Conservation (phyloP, 2,113 vertebrate genomes). For the Ivindomyrus marchei region DNA sequence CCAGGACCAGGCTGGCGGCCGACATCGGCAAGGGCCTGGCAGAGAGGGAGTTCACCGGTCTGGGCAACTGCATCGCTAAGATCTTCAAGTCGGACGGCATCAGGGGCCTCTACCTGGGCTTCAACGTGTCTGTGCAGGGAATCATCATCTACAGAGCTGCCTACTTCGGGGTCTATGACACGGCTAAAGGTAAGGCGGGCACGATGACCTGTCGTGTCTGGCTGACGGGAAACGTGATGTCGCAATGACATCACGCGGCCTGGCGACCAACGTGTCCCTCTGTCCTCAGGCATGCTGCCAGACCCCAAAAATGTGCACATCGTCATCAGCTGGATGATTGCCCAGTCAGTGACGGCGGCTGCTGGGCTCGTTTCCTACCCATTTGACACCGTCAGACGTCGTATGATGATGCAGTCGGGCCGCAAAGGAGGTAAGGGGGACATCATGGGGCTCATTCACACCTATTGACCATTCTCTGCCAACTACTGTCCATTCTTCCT, state of each 20-base stretch:
- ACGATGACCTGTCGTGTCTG: too few species aligned
- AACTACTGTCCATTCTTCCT: background rate
- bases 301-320: constrained; percentile 98
- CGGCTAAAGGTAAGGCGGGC: constrained; percentile 83
- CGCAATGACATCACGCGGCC: background rate
- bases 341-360: constrained; percentile 86
- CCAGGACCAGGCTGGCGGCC: constrained; percentile 90
- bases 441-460: background rate
- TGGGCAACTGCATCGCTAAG: constrained; percentile 83
- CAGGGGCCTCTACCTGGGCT: constrained; percentile 86
- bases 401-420: constrained; percentile 99
- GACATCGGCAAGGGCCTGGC: constrained; percentile 81
- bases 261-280: background rate
- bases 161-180: constrained; percentile 96
- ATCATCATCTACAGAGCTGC: constrained; percentile 99
- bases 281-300: constrained; percentile 83
- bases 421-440: constrained; percentile 84
- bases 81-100: constrained; percentile 89
- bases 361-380: constrained; percentile 90
- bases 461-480: background rate
- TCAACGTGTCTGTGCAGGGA: constrained; percentile 95
- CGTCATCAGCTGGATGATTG: constrained; percentile 95
- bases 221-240: background rate
- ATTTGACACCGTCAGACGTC: constrained; percentile 94
- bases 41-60: constrained; percentile 85